Evolutionary conservation across 2,888 invertebrate species (phyloP).

Genomic region (Diarsia rubi): DNA sequence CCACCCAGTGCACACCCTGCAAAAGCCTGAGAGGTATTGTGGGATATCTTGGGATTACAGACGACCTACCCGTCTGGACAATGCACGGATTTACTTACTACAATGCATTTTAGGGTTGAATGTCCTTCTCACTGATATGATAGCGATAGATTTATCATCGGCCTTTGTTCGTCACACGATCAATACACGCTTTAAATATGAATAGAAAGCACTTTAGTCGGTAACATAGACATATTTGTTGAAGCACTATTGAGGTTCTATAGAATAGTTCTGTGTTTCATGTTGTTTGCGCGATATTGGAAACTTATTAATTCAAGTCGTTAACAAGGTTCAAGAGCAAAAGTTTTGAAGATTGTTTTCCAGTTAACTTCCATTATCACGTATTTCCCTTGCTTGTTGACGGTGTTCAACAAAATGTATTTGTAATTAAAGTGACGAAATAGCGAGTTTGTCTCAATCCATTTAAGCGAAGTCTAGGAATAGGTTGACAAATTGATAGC

Average conservation of each 20-base stretch:
- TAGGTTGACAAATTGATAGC: conserved; percentile 61
- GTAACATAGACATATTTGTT: conserved; percentile 16
- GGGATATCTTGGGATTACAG: conserved; percentile 60
- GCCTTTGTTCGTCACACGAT: conserved; percentile 39
- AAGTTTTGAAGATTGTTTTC: conserved; percentile 19
- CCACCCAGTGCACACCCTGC: conserved; percentile 40
- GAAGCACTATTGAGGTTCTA: background rate
- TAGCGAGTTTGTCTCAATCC: conserved; percentile 48
- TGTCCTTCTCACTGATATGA: conserved; percentile 13
- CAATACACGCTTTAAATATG: conserved; percentile 36
- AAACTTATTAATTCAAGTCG: conserved; percentile 23
- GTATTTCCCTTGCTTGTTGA: conserved; percentile 20
- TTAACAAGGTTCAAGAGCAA: conserved; percentile 14
- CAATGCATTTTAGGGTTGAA: conserved; percentile 46
- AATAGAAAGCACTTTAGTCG: conserved; percentile 38
- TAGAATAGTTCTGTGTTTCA: conserved; percentile 11
- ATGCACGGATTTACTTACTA: conserved; percentile 60
- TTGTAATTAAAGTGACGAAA: conserved; percentile 56
- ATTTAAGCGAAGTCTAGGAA: conserved; percentile 35
- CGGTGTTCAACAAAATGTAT: conserved; percentile 33
- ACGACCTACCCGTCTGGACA: conserved; percentile 53
- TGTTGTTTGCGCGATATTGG: conserved; percentile 19
- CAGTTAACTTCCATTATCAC: conserved; percentile 1
- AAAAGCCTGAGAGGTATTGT: conserved; percentile 52
- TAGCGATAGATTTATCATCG: conserved; percentile 47